Conservation (phyloP, 2,113 vertebrate genomes). For the Gallinago paraguaiae region DNA sequence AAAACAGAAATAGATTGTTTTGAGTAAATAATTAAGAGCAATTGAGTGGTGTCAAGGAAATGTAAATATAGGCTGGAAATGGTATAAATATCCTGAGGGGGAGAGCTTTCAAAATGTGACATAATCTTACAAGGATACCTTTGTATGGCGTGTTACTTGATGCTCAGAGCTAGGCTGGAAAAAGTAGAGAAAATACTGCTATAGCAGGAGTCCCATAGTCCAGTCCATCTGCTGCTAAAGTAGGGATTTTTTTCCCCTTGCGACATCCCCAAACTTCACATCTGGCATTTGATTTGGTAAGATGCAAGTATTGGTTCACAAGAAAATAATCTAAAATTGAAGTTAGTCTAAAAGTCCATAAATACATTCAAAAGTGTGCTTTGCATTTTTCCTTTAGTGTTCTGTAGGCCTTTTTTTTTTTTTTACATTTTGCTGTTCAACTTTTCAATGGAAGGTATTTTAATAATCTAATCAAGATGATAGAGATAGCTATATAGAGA, state of each 20-base stretch:
- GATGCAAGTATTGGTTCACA: not conserved
- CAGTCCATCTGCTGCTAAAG: not conserved
- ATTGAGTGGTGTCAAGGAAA: not conserved
- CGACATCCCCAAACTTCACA: rapidly evolving
- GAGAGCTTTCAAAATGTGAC: not conserved
- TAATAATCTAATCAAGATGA: not conserved
- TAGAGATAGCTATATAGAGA: not conserved
- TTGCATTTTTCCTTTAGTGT: not conserved
- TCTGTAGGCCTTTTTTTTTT: not conserved
- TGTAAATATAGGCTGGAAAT: not conserved
- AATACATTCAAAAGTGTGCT: not conserved
- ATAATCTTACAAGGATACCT: not conserved
- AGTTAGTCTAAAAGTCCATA: not conserved
- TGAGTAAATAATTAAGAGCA: not conserved
- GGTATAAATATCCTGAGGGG: not conserved
- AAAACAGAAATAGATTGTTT: not conserved
- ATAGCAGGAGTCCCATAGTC: not conserved
- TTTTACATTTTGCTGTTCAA: not conserved
- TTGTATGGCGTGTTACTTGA: not conserved
- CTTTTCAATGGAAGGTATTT: not conserved
- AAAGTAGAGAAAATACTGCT: not conserved
- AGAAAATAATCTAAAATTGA: not conserved
- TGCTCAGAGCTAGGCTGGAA: not conserved
- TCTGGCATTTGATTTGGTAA: not conserved
- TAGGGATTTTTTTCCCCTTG: not conserved